Evolutionary conservation across 2,113 vertebrate species (phyloP), one percentile per base, ranked within the genome.

Genomic region (Thunnus thynnus): DNA sequence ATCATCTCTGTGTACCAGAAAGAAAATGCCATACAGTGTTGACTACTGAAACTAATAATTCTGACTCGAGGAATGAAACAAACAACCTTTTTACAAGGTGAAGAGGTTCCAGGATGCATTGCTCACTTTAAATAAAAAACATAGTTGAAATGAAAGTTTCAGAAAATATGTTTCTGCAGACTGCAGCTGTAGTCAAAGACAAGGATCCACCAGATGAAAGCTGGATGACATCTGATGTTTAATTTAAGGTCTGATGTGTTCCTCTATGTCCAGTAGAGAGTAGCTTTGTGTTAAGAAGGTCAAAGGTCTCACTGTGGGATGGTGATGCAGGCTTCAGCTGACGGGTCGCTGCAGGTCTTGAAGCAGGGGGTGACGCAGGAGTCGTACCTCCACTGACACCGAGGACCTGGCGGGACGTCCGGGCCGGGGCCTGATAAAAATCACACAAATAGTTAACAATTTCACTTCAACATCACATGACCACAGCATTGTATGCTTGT

Each of bases 371-470:
- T 96, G 77, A 93, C 79, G 60, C 98, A 99, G 62, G 96, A 91
- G 71, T 99, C 97, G 1, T 99, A 99, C 68, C 66, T 94, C 98
- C 98, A 99, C 83, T 99, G 97, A 72, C 98, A 99, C 0, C 85
- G 76, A 32, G 97, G 95, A 83, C 73, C 94, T 5, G 94, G 90
- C 3, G 72, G 83, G 76, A 90, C 71, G 1, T 86, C 86, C 8
- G 93, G 86, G 36, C 91, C 91, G 51, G 86, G 86, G 75, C 96
- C 98, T 99, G 85, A 76, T 82, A 88, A 54, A 77, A 82, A 91
- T 76, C 7, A 83, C 14, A 75, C 3, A 47, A 56, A 41, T 22
- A 78, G 9, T 47, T n/a, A 3, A 20, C 3, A 3, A 11, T 48
- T 41, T 36, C 5, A 22, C 11, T 22, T 14, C 5, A 71, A 64